phyloP scores from a whole-genome alignment of 1,140 invertebrate genomes.

The Cotesia chilonis region DNA sequence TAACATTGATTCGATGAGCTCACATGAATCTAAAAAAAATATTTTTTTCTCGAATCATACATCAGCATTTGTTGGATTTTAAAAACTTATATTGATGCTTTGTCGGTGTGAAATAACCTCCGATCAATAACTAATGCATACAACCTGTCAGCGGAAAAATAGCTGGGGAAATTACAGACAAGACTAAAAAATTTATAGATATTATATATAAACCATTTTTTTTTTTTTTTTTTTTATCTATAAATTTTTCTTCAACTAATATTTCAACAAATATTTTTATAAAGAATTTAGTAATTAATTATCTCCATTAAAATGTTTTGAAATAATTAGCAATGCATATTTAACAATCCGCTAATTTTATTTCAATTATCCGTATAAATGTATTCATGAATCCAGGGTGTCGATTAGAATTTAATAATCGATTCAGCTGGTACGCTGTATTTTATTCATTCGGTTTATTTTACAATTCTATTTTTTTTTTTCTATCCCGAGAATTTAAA shows the following conservation, averaged over 20 bases:
- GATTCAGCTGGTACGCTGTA: neutral
- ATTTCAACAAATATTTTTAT: too few relatives aligned
- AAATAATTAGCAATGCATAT: neutral
- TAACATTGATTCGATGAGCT: constrained; percentile 19
- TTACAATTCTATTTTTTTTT: neutral
- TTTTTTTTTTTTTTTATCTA: too few relatives aligned
- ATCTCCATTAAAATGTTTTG: too few relatives aligned
- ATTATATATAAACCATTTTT: too few relatives aligned
- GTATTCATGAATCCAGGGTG: neutral
- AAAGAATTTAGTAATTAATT: too few relatives aligned
- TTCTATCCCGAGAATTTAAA: neutral
- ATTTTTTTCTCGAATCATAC: neutral
- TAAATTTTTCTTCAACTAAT: too few relatives aligned
- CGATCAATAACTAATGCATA: too few relatives aligned
- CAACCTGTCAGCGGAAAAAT: too few relatives aligned
- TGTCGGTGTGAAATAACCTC: constrained; percentile 1
- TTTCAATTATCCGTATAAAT: neutral
- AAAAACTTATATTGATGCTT: neutral
- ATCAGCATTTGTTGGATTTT: constrained; percentile 5
- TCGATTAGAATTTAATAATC: constrained; percentile 23
- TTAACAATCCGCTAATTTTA: neutral
- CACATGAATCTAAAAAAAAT: constrained; percentile 9
- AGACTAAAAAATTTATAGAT: too few relatives aligned
- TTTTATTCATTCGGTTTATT: neutral
- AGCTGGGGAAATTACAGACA: too few relatives aligned